Conservation (phyloP, 2,797 vertebrate genomes). For the Lacerta viridis region DNA sequence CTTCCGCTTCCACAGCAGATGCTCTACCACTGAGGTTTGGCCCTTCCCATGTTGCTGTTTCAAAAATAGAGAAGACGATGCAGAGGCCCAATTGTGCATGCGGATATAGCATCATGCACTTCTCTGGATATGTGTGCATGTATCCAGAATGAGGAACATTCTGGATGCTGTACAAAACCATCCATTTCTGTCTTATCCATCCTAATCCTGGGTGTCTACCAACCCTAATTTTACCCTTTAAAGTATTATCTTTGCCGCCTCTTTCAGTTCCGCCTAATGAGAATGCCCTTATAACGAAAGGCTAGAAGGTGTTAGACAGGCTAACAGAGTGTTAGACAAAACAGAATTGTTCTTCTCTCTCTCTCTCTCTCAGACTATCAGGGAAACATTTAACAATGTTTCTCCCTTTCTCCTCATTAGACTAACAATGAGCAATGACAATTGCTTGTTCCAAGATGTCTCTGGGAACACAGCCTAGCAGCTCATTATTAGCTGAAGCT, state of each 20-base stretch:
- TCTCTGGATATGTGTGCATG: background rate
- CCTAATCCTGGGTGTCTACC: background rate
- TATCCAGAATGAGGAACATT: background rate
- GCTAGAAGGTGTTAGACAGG: constrained; percentile 58
- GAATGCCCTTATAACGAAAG: constrained; percentile 55
- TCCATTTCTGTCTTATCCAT: background rate
- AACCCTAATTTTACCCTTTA: constrained; percentile 49
- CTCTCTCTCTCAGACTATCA: constrained; percentile 59
- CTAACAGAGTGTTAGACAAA: constrained; percentile 50
- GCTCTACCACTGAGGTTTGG: no score
- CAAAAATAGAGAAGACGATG: no score
- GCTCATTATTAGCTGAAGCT: constrained; percentile 56
- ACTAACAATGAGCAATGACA: constrained; percentile 60
- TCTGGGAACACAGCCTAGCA: constrained; percentile 47
- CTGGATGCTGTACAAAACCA: background rate
- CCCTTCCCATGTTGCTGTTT: no score
- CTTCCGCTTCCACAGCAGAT: no score
- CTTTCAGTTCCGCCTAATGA: constrained; percentile 53
- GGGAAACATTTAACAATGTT: constrained; percentile 66
- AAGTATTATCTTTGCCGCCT: constrained; percentile 41
- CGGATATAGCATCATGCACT: background rate
- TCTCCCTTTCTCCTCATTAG: constrained; percentile 64
- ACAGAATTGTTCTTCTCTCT: constrained; percentile 49
- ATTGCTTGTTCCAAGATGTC: constrained; percentile 52
- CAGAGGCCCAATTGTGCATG: background rate